A percentile compares a stretch with the other conserved stretches of the same genome.
phyloP scores from a whole-genome alignment of 2,888 invertebrate genomes.

The Strigamia crassipes region DNA sequence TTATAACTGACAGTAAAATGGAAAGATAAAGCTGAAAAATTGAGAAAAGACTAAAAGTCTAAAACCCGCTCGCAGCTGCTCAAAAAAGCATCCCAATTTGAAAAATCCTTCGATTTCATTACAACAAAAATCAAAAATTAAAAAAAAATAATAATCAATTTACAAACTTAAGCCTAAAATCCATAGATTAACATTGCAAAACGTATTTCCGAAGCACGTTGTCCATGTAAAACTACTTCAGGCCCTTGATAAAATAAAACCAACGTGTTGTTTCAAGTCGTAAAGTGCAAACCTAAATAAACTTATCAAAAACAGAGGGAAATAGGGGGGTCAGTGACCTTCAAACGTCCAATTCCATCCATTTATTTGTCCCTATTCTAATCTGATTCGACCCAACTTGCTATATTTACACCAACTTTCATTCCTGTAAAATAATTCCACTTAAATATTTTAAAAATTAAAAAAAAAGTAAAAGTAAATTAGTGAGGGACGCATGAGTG shows the following conservation, averaged over 20 bases:
- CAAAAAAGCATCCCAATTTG: background rate
- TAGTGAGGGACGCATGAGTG: background rate
- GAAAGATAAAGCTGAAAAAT: background rate
- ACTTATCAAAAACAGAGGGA: background rate
- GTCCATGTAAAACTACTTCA: background rate
- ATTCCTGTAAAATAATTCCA: background rate
- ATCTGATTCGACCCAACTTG: background rate
- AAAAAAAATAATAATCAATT: background rate
- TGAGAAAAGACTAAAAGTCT: background rate
- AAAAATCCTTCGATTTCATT: background rate
- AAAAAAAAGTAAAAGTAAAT: conserved; percentile 10
- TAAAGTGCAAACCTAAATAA: background rate
- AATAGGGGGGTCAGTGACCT: background rate
- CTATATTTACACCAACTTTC: background rate
- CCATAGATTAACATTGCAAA: background rate
- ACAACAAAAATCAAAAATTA: background rate
- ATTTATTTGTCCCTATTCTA: background rate
- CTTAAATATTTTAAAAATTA: background rate
- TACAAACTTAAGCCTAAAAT: background rate
- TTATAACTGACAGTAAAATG: conserved; percentile 17
- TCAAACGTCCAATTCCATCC: conserved; percentile 10
- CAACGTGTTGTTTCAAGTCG: background rate
- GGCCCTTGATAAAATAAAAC: background rate
- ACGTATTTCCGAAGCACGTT: background rate
- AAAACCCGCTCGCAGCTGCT: background rate